Base-by-base conservation (phyloP, 2,888 invertebrate species). In the Brachylomia viminalis region DNA sequence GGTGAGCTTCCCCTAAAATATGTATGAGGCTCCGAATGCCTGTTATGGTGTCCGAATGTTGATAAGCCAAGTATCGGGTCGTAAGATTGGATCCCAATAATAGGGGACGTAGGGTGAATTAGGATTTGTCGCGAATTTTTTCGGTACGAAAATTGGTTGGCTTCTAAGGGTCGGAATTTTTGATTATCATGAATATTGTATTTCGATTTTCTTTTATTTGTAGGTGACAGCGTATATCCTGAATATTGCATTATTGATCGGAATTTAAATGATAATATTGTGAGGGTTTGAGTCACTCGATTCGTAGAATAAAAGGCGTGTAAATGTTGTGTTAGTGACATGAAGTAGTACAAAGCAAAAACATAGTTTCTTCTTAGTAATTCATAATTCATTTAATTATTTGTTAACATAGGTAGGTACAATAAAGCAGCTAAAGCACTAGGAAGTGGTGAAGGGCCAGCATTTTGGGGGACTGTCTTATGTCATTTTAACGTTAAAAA, bases 31-130 rank as follows among this genome's bases (percentile, higher is more conserved):
- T 92, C 92, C 91, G 92, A 91, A 95, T 94, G 94, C 94, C 94
- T 95, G 96, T 96, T 96, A 96, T 96, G 96, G 96, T 96, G 96
- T 96, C 96, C 96, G 96, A 96, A 96, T 96, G 95, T 94, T 96
- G 96, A 96, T 96, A 96, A 96, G 96, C 95, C 95, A 94, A 95
- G 95, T 92, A 92, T 94, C 91, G 94, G 95, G 93, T 94, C 90
- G 90, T 86, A 92, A 95, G 94, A 94, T 95, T 94, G 94, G 94
- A 92, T 93, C 91, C 92, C 92, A 92, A 93, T 94, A 91, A 87
- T 84, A 90, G 91, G 93, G 92, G 91, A 90, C 85, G 83, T 77
- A 81, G 89, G 91, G 92, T 89, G 92, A 93, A 94, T 95, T 94
- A 93, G 94, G 93, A 95, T 94, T 94, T 93, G 94, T 95, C 90